A percentile compares a stretch with the other conserved stretches of the same genome.
phyloP scores from a whole-genome alignment of 2,797 vertebrate genomes.

The Amblyraja radiata region DNA sequence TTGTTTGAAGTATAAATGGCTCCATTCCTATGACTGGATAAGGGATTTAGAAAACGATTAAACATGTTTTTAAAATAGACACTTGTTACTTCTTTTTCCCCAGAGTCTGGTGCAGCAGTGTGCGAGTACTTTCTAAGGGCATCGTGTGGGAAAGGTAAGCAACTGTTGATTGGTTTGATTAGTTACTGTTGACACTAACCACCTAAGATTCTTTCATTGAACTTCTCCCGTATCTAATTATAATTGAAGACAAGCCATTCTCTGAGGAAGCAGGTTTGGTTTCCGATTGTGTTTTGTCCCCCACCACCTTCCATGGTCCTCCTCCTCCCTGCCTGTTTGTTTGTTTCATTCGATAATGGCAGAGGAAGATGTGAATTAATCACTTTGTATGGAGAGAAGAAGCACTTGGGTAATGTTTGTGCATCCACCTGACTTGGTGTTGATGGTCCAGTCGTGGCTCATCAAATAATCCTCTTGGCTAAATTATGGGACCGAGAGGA shows the following conservation, averaged over 20 bases:
- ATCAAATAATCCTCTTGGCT: background rate
- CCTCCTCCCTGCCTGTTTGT: background rate
- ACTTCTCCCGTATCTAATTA: background rate
- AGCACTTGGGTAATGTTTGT: background rate
- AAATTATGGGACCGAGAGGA: background rate
- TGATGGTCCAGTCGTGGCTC: background rate
- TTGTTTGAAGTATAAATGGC: background rate
- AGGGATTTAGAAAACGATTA: background rate
- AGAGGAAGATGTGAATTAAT: background rate
- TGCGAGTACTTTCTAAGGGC: slow-evolving; percentile 95
- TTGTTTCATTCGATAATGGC: background rate
- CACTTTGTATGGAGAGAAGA: background rate
- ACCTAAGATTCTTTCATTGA: background rate
- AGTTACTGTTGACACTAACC: background rate
- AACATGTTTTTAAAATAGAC: background rate
- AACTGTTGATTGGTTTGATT: no score
- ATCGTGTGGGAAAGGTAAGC: slow-evolving; percentile 86
- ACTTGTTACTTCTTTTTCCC: slow-evolving; percentile 41
- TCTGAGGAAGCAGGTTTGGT: background rate
- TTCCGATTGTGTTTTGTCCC: background rate
- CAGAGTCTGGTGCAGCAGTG: slow-evolving; percentile 93
- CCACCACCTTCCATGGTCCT: background rate
- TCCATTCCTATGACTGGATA: background rate
- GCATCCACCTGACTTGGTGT: background rate
- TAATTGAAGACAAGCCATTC: background rate